Conservation (phyloP, 2,113 vertebrate species). For the human (Homo sapiens) region GRCh38 chrX:6702501-6703000, state of each 20-base stretch:
- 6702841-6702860: not conserved
- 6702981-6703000: not conserved
- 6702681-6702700: too few species aligned
- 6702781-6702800: not conserved
- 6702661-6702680: not conserved
- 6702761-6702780: not conserved
- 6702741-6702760: not conserved
- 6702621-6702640: not conserved
- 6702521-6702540: not conserved
- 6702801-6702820: not conserved
- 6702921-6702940: not conserved
- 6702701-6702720: not conserved
- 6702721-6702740: not conserved
- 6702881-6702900: rapidly evolving
- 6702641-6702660: rapidly evolving
- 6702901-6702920: not conserved
- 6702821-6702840: not conserved
- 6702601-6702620: not conserved
- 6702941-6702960: not conserved
- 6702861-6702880: not conserved
- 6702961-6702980: not conserved
- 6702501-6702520: not conserved
- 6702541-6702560: not conserved
- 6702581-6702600: not conserved
- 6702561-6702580: not conserved